Percentiles rank a stretch among this genome's conserved stretches.
Evolutionary conservation across 2,888 invertebrate genomes (phyloP).

Genomic region (Cryptosula pallasiana): DNA sequence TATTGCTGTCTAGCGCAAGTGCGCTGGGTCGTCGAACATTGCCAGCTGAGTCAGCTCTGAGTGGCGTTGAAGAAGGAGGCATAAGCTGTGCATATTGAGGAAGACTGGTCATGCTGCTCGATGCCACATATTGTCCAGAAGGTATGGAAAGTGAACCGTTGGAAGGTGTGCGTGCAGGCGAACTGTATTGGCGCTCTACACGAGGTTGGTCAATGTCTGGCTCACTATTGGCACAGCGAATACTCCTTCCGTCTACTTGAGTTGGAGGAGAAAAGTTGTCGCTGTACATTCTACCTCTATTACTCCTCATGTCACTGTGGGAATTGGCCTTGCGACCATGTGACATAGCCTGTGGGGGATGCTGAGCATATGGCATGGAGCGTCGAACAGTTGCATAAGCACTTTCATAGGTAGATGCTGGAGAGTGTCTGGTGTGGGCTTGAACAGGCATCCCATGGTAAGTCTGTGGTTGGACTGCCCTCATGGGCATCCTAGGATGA

Average conservation of each 20-base stretch:
- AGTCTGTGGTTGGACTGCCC: slow-evolving; percentile 13
- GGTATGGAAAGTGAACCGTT: not conserved
- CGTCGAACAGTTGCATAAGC: slow-evolving; percentile 12
- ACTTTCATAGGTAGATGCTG: not conserved
- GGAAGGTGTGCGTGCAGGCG: not conserved
- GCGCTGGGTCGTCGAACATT: not conserved
- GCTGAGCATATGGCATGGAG: not conserved
- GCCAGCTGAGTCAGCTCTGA: not conserved
- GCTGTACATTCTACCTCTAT: slow-evolving; percentile 12
- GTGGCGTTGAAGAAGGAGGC: not conserved
- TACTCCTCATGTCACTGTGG: not conserved
- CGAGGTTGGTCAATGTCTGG: not conserved
- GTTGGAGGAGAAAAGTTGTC: not conserved
- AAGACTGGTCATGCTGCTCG: slow-evolving; percentile 21
- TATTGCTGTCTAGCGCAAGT: not conserved
- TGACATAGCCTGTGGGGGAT: not conserved
- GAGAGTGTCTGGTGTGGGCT: not conserved
- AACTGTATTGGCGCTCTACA: not conserved
- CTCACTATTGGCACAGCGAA: slow-evolving; percentile 1
- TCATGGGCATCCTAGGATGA: slow-evolving; percentile 15
- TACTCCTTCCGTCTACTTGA: not conserved
- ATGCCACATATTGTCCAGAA: slow-evolving; percentile 1
- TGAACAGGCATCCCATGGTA: not conserved
- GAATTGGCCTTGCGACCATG: not conserved
- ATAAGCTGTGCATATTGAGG: slow-evolving; percentile 17